Evolutionary conservation across 1,140 invertebrate species (phyloP).

Genomic region (Trachymyrmex cornetzi): DNA sequence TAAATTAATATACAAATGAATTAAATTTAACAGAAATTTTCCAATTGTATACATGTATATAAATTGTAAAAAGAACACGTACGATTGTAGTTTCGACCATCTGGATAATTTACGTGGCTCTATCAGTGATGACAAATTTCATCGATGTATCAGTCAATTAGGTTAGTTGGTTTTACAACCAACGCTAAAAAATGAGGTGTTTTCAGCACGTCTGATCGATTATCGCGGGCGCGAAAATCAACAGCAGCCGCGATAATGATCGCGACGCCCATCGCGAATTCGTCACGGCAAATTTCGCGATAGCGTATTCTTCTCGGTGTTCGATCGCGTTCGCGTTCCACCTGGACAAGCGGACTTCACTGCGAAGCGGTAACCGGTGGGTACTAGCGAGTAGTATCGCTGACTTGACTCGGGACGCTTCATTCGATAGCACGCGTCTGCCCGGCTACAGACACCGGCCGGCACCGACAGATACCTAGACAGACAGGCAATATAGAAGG

Average conservation of each 20-base stretch:
- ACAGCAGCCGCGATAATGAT: too few species aligned
- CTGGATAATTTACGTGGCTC: neutral
- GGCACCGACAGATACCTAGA: neutral
- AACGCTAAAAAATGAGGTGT: neutral
- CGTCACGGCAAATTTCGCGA: neutral
- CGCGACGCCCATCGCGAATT: neutral
- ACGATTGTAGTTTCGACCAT: neutral
- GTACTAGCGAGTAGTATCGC: neutral
- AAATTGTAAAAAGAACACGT: neutral
- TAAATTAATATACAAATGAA: too few species aligned
- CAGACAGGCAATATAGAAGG: neutral
- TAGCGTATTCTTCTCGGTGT: neutral
- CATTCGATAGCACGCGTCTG: neutral
- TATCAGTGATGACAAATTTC: neutral
- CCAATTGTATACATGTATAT: neutral
- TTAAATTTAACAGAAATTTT: too few species aligned
- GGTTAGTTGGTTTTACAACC: neutral
- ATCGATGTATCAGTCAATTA: neutral
- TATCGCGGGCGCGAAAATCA: constrained; percentile 1
- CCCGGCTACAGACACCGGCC: too few species aligned
- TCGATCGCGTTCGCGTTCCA: constrained; percentile 11
- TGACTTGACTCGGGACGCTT: neutral
- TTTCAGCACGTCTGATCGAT: constrained; percentile 10
- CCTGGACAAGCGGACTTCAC: neutral
- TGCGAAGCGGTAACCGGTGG: neutral